Conservation (phyloP, 2,888 invertebrate species). For the Sminthurides aquaticus region DNA sequence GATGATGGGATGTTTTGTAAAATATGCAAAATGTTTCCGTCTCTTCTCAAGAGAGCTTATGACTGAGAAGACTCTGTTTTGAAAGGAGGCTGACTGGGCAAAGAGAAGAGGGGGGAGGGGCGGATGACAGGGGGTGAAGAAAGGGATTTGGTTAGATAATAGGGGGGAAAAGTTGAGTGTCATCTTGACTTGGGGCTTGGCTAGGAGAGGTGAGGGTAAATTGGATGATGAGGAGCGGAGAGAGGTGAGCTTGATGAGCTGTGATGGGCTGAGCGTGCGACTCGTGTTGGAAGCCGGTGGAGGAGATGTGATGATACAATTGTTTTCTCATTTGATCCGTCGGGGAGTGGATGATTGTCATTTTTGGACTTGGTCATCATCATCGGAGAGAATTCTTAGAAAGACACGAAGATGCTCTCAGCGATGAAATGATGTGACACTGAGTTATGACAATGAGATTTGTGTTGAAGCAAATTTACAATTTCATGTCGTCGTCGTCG, state of each 20-base stretch:
- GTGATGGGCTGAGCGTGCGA: background rate
- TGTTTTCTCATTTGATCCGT: background rate
- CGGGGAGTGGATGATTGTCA: background rate
- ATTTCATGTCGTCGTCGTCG: background rate
- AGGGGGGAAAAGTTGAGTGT: background rate
- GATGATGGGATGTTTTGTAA: background rate
- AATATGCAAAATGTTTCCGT: background rate
- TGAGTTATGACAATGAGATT: constrained; percentile 1
- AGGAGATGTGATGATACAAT: background rate
- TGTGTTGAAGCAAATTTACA: constrained; percentile 3
- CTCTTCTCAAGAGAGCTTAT: no score
- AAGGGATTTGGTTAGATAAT: background rate
- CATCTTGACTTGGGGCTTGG: background rate
- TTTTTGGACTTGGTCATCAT: background rate
- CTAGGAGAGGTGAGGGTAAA: background rate
- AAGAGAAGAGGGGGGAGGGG: background rate
- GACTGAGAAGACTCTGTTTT: background rate
- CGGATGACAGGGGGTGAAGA: background rate
- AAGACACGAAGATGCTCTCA: background rate
- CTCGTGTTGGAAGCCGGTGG: background rate
- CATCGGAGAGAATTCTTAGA: background rate
- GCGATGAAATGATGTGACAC: background rate
- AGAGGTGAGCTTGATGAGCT: background rate
- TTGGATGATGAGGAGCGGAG: no score
- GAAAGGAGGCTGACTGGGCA: background rate